Base-by-base conservation (phyloP, 2,888 invertebrate genomes). In the Drosophila barbarae region DNA sequence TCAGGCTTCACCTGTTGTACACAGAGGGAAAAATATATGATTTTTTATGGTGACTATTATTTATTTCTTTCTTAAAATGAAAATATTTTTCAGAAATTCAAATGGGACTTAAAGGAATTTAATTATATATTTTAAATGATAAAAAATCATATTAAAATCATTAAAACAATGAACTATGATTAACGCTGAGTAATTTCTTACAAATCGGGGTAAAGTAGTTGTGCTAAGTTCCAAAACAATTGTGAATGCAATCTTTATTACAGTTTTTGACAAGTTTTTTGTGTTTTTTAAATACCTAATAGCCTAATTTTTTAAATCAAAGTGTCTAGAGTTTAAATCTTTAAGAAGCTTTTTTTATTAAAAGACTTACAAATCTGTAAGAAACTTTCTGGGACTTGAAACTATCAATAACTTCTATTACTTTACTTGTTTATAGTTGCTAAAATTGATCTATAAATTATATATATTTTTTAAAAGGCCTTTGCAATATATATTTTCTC, bases 1-100 rank as follows among this genome's bases (percentile, higher is more conserved):
- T 58, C 76, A 56, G 66, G 69, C 59, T 74, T 73, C 57, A 55
- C 57, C 61, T 63, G 69, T 71, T 49, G 66, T 44, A n/a, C 47
- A 50, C 38, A 46, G 23, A 18, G 23, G 34, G 39, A 56, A 49
- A 49, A 23, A 23, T 23, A 23, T 23, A 23, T 23, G 1, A 18
- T 18, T 18, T 18, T 18, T 18, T 18, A 18, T 18, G 18, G 18
- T 18, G 21, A 21, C 21, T 21, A 2, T 15, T n/a, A 9, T n/a
- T 5, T 9, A 9, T 23, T n/a, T 1, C 1, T 10, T 18, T 10
- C n/a, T n/a, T n/a, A n/a, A n/a, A n/a, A n/a, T n/a, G n/a, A 13
- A 12, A 1, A 1, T 23, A 23, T 21, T 21, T 21, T 6, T 12
- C 21, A 2, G 7, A 21, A 12, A 2, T 2, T 38, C 0, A 38